These are phyloP conservation scores for Nematolebias whitei DNA, from an alignment of 2,113 vertebrate genomes.

Conservation along the genomic window DNA sequence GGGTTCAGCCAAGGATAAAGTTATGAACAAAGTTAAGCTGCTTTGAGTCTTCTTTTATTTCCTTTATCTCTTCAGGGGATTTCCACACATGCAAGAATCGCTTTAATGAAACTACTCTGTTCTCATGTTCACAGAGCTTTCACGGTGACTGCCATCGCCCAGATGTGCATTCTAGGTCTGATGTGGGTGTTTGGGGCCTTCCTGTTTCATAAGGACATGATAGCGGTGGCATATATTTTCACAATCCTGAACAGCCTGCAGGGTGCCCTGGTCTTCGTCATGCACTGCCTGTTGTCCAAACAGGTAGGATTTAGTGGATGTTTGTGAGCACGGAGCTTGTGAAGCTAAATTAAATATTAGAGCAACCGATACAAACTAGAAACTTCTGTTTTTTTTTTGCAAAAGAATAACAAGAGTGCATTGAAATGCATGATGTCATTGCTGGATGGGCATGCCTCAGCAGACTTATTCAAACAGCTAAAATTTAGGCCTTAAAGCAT, in stretches of 20 bases:
- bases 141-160: constrained; percentile 85
- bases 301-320: constrained; percentile 70
- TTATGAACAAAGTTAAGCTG: background rate
- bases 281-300: constrained; percentile 88
- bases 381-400: too few species aligned
- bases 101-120: constrained; percentile 3
- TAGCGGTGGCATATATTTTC: constrained; percentile 78
- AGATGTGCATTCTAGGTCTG: constrained; percentile 85
- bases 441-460: too few species aligned
- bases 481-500: too few species aligned
- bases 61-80: constrained; percentile 3
- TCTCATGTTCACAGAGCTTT: constrained; percentile 75
- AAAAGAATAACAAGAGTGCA: too few species aligned
- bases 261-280: constrained; percentile 84
- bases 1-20: background rate
- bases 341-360: background rate
- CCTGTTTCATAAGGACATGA: constrained; percentile 70
- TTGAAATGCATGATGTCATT: too few species aligned
- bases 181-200: constrained; percentile 89
- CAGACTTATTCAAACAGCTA: too few species aligned
- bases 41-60: background rate
- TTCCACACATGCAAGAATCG: constrained; percentile 22
- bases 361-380: background rate
- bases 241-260: constrained; percentile 87
- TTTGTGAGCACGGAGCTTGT: background rate